phyloP scores from a whole-genome alignment of 2,113 vertebrate species.

The Dicerorhinus sumatrensis region DNA sequence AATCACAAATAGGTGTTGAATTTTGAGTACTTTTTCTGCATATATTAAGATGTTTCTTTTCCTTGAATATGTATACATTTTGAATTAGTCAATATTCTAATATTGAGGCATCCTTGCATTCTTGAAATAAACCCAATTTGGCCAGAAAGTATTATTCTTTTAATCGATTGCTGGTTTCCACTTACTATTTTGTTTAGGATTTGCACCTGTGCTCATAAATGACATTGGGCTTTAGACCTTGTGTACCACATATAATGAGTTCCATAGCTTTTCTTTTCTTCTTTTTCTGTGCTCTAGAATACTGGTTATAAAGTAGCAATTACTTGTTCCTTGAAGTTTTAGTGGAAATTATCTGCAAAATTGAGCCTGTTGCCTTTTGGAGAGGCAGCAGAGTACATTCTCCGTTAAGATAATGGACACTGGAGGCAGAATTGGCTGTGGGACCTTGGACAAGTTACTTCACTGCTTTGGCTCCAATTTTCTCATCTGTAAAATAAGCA shows the following conservation, averaged over 20 bases:
- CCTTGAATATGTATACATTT: background rate
- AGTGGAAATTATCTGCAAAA: background rate
- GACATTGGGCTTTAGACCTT: background rate
- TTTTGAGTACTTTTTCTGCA: slow-evolving; percentile 17
- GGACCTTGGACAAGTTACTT: background rate
- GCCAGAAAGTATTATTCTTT: background rate
- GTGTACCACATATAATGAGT: background rate
- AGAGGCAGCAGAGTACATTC: background rate
- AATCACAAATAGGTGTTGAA: background rate
- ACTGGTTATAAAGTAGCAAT: background rate
- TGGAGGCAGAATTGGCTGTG: background rate
- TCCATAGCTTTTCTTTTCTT: background rate
- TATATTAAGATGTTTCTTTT: background rate
- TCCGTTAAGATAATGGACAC: background rate
- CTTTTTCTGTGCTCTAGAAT: background rate
- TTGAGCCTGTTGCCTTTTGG: background rate
- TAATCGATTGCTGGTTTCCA: background rate
- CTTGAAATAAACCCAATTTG: background rate
- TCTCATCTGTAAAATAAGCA: background rate
- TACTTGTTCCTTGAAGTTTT: background rate
- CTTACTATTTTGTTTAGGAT: background rate
- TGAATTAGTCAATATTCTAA: slow-evolving; percentile 1
- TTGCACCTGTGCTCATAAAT: background rate
- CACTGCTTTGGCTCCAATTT: background rate
- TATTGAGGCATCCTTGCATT: background rate